These are phyloP conservation scores for Limnephilus rhombicus DNA, from an alignment of 2,888 invertebrate species.

Conservation along the genomic window DNA sequence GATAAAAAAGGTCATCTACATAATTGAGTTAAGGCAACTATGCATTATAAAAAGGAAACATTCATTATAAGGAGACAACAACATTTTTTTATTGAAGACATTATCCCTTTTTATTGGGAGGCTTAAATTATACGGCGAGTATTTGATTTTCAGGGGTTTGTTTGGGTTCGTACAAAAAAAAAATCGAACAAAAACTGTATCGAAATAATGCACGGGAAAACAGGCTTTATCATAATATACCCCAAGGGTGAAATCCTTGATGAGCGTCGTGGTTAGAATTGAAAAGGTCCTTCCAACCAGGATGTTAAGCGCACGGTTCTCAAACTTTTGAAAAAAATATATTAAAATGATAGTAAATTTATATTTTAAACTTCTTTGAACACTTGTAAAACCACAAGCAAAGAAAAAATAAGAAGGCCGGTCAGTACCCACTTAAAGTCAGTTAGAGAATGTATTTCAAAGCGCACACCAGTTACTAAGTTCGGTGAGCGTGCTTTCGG, in stretches of 20 bases:
- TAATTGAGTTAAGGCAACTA: too few relatives aligned
- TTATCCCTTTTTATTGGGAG: neutral
- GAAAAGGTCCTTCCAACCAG: constrained; percentile 19
- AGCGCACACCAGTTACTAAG: too few relatives aligned
- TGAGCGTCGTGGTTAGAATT: constrained; percentile 12
- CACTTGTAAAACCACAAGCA: too few relatives aligned
- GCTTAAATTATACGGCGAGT: neutral
- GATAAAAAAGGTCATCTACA: neutral
- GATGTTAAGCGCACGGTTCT: constrained; percentile 10
- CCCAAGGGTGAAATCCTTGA: constrained; percentile 16
- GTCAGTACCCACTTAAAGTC: too few relatives aligned
- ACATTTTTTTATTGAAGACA: neutral
- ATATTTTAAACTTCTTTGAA: too few relatives aligned
- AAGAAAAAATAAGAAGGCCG: too few relatives aligned
- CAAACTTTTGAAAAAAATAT: constrained; percentile 2
- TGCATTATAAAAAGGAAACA: neutral
- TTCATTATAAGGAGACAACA: neutral
- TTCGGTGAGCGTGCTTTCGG: too few relatives aligned
- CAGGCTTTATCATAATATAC: neutral
- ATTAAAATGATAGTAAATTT: neutral
- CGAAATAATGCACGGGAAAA: neutral
- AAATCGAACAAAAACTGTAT: neutral
- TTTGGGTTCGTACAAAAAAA: constrained; percentile 5
- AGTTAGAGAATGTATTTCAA: too few relatives aligned
- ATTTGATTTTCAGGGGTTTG: neutral